Base-by-base conservation (phyloP, 2,797 vertebrate genomes). In the Tokudaia tokunoshimensis region DNA sequence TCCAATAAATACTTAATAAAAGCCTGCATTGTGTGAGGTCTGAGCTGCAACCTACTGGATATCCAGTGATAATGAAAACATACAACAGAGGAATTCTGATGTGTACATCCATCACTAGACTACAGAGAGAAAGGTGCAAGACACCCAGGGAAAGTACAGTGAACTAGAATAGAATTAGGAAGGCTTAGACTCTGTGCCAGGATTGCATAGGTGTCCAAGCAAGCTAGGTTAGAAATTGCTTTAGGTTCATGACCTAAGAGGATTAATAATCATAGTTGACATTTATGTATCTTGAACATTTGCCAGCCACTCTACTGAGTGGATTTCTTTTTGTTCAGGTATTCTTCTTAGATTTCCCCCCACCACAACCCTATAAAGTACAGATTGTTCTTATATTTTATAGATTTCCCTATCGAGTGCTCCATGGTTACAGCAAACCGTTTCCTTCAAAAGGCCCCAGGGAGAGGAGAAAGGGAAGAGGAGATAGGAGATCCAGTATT, bases 1-100 rank as follows among this genome's bases (percentile, higher is more conserved):
- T 82, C 86, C 26, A 63, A 50, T 57, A 83, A 81, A 37, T 37
- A 55, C 24, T 89, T 86, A 67, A 7, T 82, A 37, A 94, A 96
- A 81, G 20, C 41, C 61, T 55, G 26, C 26, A 8, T 34, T 78
- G 13, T 78, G n/a, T 29, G 55, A 70, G 37, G 72, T 47, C 3
- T 55, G 61, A 95, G 22, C 70, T 76, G 57, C 50, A 20, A 31
- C 41, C 82, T 89, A 34, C 47, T 61, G 19, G n/a, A 2, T n/a
- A 41, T 8, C 14, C 3, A 22, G 2, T n/a, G 8, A 20, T 34
- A 59, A 8, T 52, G n/a, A 37, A 44, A 24, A 24, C 20, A 2
- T 83, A 0, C 61, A 52, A n/a, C 14, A 31, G 65, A 89, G 6
- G 57, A 83, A 47, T 78, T 57, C 15, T 9, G 14, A 37, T 1